Evolutionary conservation across 2,113 vertebrate genomes (phyloP), one percentile per base, ranked within the genome.

Genomic region (Seriola dumerili): DNA sequence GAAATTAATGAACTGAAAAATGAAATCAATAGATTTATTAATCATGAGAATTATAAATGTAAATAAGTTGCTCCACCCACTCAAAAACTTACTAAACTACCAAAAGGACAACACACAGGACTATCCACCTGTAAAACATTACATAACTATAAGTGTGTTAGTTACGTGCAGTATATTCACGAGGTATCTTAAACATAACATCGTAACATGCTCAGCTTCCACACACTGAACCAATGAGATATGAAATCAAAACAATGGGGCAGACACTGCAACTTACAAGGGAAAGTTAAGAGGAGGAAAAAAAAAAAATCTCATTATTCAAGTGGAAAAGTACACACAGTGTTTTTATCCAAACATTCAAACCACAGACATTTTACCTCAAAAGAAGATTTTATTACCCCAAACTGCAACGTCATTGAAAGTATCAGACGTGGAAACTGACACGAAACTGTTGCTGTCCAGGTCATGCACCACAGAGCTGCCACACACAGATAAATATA

Each of bases 271-370:
- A 4, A 63, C 61, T 40, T 25, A 48, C 9, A 40, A 71, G 76
- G 52, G 34, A 79, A 72, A 76, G 57, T 69, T 38, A 59, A 57
- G 40, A 48, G 21, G 1, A 4, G 40, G 50, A 57, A 52, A 32
- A 72, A 72, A 59, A 57, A 52, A 32, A 72, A 80, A 36, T 25
- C 12, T 66, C n/a, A 75, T 72, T 7, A 11, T 46, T 79, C 52
- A 64, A 84, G 64, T 73, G 77, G 81, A 81, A 88, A 81, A 81
- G 69, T 44, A 34, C 71, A 73, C 68, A 1, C 65, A 40, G 76
- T 14, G 25, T 42, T 42, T 40, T 64, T 40, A 64, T 69, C 38
- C n/a, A 80, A 68, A 84, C 25, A 38, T 61, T 36, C 17, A 10
- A 52, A 72, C 57, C 81, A 23, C 57, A 55, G 54, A 59, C 34